phyloP scores from a whole-genome alignment of 2,797 vertebrate species.

The Sciurus carolinensis region DNA sequence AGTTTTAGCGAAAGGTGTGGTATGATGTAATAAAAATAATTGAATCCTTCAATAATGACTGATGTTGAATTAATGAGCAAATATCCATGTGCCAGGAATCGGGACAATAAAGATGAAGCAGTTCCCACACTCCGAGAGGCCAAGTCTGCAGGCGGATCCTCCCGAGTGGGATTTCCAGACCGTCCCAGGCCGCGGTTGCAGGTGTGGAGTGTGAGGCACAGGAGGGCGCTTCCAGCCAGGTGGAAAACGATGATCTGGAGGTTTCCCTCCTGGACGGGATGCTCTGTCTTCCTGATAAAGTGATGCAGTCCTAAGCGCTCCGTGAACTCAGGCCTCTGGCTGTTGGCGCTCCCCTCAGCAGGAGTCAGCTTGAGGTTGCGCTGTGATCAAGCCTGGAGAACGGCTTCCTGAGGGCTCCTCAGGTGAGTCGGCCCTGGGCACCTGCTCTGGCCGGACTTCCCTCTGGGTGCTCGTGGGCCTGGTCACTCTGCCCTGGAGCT shows the following conservation, averaged over 20 bases:
- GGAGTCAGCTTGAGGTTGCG: neutral
- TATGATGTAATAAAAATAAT: slow-evolving; percentile 44
- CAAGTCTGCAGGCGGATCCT: neutral
- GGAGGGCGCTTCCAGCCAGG: neutral
- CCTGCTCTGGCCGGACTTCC: neutral
- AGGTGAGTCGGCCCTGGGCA: neutral
- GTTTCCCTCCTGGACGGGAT: neutral
- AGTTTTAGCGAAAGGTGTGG: slow-evolving; percentile 35
- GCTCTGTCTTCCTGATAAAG: neutral
- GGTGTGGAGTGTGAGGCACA: neutral
- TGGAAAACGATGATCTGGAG: neutral
- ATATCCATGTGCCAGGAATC: neutral
- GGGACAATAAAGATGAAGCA: neutral
- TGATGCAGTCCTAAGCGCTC: neutral
- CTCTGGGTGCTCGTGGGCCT: neutral
- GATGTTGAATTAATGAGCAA: slow-evolving; percentile 53
- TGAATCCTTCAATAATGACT: slow-evolving; percentile 56
- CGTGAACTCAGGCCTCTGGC: neutral
- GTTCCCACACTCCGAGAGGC: neutral
- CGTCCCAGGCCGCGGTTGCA: neutral
- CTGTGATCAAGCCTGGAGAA: neutral
- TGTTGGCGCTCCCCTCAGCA: neutral
- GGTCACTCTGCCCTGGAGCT: neutral
- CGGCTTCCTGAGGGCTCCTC: neutral
- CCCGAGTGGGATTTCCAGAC: neutral